Conservation (phyloP, 2,797 vertebrate species). For the Oceanodroma leucorhoa region DNA sequence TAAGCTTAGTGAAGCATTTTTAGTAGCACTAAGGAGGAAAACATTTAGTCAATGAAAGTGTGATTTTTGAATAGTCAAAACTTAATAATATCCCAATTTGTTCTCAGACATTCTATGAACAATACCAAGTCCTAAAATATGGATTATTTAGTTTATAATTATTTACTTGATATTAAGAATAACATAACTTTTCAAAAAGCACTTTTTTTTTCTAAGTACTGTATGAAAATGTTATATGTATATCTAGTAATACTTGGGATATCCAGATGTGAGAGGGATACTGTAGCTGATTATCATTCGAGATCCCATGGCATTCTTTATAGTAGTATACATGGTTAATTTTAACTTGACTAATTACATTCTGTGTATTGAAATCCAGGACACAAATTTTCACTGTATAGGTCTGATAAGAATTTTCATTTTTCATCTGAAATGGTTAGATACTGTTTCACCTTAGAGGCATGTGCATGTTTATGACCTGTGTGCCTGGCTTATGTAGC, state of each 20-base stretch:
- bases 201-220: neutral
- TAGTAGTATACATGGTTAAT: neutral
- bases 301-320: neutral
- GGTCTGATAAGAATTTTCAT: neutral
- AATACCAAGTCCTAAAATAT: neutral
- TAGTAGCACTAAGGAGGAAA: neutral
- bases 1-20: neutral
- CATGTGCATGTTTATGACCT: neutral
- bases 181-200: neutral
- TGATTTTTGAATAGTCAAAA: neutral
- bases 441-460: neutral
- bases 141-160: neutral
- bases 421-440: neutral
- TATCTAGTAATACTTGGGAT: neutral
- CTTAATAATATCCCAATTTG: neutral
- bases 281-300: neutral
- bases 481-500: neutral
- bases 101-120: neutral
- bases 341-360: neutral
- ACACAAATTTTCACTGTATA: neutral
- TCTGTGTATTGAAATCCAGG: neutral
- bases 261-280: neutral
- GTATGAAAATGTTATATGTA: neutral
- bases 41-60: neutral
- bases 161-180: neutral